Percentiles rank a stretch among this genome's conserved stretches.
Conservation (phyloP, 37 sponge, comb jelly and placozoan species). For the Dysidea cf. avara region DNA sequence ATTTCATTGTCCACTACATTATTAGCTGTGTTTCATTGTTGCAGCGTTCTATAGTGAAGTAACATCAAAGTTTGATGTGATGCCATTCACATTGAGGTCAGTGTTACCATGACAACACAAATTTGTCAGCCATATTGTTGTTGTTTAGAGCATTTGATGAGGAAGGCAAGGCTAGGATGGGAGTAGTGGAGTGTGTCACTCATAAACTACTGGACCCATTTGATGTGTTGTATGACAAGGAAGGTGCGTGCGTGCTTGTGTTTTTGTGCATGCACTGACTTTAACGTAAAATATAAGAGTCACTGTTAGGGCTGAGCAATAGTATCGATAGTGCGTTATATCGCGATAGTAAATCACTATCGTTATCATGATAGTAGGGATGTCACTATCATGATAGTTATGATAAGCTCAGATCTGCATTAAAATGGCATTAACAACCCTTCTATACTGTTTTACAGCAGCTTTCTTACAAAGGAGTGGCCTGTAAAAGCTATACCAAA, state of each 20-base stretch:
- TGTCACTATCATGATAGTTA: too few species aligned
- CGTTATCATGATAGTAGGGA: too few species aligned
- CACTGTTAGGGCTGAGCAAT: too few species aligned
- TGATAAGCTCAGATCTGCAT: too few species aligned
- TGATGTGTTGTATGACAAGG: conserved; percentile 92
- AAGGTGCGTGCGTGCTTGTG: conserved; percentile 45
- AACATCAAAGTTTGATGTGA: conserved; percentile 67
- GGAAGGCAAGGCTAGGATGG: conserved; percentile 93
- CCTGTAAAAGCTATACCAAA: too few species aligned
- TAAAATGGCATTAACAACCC: too few species aligned
- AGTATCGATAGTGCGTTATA: too few species aligned
- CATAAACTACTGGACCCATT: conserved; percentile 94
- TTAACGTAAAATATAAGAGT: neutral
- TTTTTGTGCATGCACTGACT: neutral
- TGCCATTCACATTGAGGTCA: conserved; percentile 86
- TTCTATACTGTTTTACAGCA: too few species aligned
- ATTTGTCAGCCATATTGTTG: neutral
- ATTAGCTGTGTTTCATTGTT: too few species aligned
- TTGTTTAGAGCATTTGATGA: conserved; percentile 92
- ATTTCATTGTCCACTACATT: too few species aligned
- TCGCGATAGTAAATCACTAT: too few species aligned
- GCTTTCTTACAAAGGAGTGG: too few species aligned
- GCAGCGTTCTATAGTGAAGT: conserved; percentile 94
- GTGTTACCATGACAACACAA: neutral
- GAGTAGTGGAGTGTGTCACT: conserved; percentile 93